Base-by-base conservation (phyloP, 2,797 vertebrate species). In the Aphelocoma californica region DNA sequence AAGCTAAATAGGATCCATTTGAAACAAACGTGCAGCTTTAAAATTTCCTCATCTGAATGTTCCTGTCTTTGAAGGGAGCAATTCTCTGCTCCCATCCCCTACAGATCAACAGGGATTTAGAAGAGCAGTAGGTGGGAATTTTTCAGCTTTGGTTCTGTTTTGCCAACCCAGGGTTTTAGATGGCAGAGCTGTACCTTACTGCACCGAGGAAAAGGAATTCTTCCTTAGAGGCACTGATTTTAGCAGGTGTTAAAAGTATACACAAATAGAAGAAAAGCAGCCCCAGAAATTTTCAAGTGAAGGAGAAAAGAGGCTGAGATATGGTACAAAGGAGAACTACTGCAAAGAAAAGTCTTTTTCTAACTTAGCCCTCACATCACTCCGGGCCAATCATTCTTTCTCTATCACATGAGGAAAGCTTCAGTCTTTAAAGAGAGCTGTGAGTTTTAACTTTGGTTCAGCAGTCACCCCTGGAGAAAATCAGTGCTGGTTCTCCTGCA, bases 1-100 rank as follows among this genome's bases (percentile, higher is more conserved):
- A 94, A 67, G 94, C 80, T 90, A 95, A 97, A 95, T 81, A 77
- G 92, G 83, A 93, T 77, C 80, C 85, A 88, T 95, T 86, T 81
- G 88, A 93, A 97, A 91, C 58, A 91, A 96, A 96, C 4, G 6
- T 66, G 66, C 72, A 79, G 93, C 66, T 94, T 93, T 62, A 94
- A 88, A 88, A 91, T 84, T 79, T 88, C 85, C 92, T 92, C 87
- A 84, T 81, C 85, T 90, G 80, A 75, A 90, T 53, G 51, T 48
- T 88, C 81, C 77, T 61, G 18, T 16, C 56, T 92, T 95, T 36
- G 80, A 96, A 88, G 62, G 69, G 13, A 94, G 34, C 56, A 84
- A 81, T 93, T 67, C 82, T 75, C 70, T 57, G 65, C 74, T 82
- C 66, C 62, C 14, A 17, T 48, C 31, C 82, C 82, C 82, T 78